Evolutionary conservation across 2,797 vertebrate genomes (phyloP).

Genomic region (Pampus argenteus): DNA sequence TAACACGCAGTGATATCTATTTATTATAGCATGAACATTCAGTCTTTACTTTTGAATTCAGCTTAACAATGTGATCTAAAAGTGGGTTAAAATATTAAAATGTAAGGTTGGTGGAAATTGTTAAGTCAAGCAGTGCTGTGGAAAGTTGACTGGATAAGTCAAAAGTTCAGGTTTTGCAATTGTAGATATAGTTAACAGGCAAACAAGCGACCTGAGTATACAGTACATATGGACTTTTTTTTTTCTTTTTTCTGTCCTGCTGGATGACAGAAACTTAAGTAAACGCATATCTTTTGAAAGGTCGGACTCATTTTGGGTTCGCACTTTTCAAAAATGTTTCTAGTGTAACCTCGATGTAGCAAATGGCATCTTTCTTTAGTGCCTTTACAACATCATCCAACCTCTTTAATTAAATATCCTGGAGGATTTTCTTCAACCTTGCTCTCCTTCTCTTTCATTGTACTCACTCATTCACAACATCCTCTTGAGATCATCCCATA

Average conservation of each 20-base stretch:
- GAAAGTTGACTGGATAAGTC: conserved; percentile 19
- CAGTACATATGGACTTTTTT: conserved; percentile 18
- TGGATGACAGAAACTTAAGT: not conserved
- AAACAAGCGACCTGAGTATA: conserved; percentile 18
- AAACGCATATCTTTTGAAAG: conserved; percentile 37
- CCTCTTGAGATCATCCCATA: conserved; percentile 32
- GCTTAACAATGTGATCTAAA: conserved; percentile 18
- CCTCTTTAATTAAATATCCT: conserved; percentile 13
- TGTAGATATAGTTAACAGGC: conserved; percentile 2
- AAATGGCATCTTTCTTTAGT: conserved; percentile 11
- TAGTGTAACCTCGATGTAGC: not conserved
- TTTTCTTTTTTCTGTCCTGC: not conserved
- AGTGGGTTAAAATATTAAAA: conserved; percentile 14
- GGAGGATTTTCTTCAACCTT: conserved; percentile 22
- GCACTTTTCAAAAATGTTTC: not conserved
- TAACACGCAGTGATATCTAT: no score
- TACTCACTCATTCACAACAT: conserved; percentile 38
- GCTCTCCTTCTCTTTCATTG: conserved; percentile 17
- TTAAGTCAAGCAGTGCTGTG: conserved; percentile 15
- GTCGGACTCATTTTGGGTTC: conserved; percentile 3
- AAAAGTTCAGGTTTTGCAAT: conserved; percentile 42
- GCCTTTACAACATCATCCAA: conserved; percentile 5
- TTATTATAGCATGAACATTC: conserved; percentile 17
- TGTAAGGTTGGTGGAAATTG: conserved; percentile 15
- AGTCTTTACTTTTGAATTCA: conserved; percentile 26